Evolutionary conservation across 2,113 vertebrate species (phyloP), one percentile per base, ranked within the genome.

Genomic region (Microtus pennsylvanicus): DNA sequence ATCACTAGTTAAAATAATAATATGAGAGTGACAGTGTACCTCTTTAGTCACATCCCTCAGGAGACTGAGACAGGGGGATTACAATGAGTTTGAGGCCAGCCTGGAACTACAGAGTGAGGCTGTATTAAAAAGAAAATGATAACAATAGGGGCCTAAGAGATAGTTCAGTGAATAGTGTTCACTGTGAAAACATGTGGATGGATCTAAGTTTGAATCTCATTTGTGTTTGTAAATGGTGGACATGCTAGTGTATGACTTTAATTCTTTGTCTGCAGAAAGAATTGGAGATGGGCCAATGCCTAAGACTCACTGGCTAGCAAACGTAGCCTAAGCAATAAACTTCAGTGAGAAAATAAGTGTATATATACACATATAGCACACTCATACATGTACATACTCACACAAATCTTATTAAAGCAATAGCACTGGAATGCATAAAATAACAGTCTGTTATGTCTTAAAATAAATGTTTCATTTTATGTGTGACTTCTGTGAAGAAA

Each of bases 391-490:
- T 28, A 10, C 0, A 33, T 78, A 45, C 16, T 9, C 61, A 65
- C 38, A 86, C 4, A 86, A 86, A 42, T 7, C 26, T 45, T 85
- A 82, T 38, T 82, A 45, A 87, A 67, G 47, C 5, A 86, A 24
- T 21, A 47, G 33, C 21, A 67, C 28, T 33, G 30, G 24, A 1
- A 69, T 42, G 4, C 2, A 33, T 67, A 69, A 67, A n/a, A 19
- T 47, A 87, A 82, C 1, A 65, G 33, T 22, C 7, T 72, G 26
- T 77, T 86, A 67, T 75, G 58, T 7, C 5, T 26, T 35, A 65
- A 83, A 92, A 70, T 65, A 70, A 90, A 52, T 11, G 7, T 42
- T 42, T 90, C 70, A 5, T 85, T 91, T 81, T 89, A 52, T 67
- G 30, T 55, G 9, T 77, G 45, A 86, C 1, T n/a, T 7, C 30